Evolutionary conservation across 2,888 invertebrate species (phyloP).

Genomic region (Nemurella pictetii): DNA sequence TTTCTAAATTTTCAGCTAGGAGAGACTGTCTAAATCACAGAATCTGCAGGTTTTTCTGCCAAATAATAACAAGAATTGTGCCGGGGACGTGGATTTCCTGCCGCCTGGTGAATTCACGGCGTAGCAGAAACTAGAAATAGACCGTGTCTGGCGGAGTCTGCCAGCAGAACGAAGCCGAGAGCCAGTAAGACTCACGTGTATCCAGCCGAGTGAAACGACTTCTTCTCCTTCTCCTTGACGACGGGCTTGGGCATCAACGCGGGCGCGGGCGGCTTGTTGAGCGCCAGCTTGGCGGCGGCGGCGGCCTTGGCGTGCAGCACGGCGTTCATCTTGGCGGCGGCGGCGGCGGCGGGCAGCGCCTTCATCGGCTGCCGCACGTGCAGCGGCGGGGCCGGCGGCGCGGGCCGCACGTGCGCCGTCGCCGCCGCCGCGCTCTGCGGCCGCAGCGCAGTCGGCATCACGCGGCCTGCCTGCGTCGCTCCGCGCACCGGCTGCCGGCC

Average conservation of each 20-base stretch:
- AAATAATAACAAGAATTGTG: too few relatives aligned
- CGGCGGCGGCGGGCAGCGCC: conserved; percentile 27
- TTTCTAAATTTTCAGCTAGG: too few relatives aligned
- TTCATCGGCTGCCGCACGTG: conserved; percentile 38
- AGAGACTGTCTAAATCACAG: too few relatives aligned
- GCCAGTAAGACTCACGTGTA: conserved; percentile 52
- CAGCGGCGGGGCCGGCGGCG: conserved; percentile 39
- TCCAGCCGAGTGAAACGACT: conserved; percentile 61
- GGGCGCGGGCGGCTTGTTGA: conserved; percentile 38
- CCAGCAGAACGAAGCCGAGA: too few relatives aligned
- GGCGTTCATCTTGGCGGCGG: conserved; percentile 34
- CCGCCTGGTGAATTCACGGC: too few relatives aligned
- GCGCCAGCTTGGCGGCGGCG: conserved; percentile 13
- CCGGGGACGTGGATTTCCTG: too few relatives aligned
- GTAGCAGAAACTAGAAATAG: too few relatives aligned
- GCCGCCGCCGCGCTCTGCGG: conserved; percentile 35
- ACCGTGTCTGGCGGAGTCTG: too few relatives aligned
- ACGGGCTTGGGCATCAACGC: conserved; percentile 56
- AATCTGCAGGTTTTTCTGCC: too few relatives aligned
- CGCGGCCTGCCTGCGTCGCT: conserved; percentile 39
- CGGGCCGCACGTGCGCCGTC: conserved; percentile 21
- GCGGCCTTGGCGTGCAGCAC: conserved; percentile 31
- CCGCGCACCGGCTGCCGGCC: conserved; percentile 43
- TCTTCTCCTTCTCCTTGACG: conserved; percentile 78
- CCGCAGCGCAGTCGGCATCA: conserved; percentile 41